Conservation (phyloP, 2,888 invertebrate genomes). For the Brachyopa scutellaris region DNA sequence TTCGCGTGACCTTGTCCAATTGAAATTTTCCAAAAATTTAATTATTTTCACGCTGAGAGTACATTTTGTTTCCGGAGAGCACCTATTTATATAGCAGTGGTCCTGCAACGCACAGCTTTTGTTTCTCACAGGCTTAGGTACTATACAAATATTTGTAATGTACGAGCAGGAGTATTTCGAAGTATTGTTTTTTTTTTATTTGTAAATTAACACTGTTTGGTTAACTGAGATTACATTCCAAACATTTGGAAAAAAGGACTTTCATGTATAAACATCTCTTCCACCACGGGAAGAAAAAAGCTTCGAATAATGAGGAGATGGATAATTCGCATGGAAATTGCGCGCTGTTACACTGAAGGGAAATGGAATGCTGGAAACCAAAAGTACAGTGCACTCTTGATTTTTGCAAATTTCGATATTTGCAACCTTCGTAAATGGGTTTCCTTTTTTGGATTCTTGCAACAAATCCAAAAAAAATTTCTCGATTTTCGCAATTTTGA, state of each 20-base stretch:
- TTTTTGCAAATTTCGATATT: too few relatives aligned
- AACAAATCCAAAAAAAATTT: too few relatives aligned
- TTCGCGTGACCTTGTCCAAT: conserved; percentile 75
- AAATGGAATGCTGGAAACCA: too few relatives aligned
- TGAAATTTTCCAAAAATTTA: conserved; percentile 72
- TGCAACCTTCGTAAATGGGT: too few relatives aligned
- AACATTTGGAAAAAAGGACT: not conserved
- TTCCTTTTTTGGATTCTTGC: too few relatives aligned
- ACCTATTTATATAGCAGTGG: not conserved
- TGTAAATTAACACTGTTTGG: conserved; percentile 8
- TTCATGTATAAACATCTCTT: not conserved
- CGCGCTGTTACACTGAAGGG: too few relatives aligned
- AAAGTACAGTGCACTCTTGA: too few relatives aligned
- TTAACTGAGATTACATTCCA: not conserved
- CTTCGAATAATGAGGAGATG: not conserved
- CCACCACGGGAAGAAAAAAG: too few relatives aligned
- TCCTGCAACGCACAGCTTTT: conserved; percentile 23
- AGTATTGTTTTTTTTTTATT: too few relatives aligned
- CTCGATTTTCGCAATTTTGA: too few relatives aligned
- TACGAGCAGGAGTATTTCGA: not conserved
- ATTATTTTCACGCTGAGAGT: conserved; percentile 66
- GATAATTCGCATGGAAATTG: too few relatives aligned
- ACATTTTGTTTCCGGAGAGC: conserved; percentile 29
- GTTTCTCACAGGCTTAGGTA: conserved; percentile 9
- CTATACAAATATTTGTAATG: not conserved